Base-by-base conservation (phyloP, 2,797 vertebrate species). In the Aselliscus stoliczkanus region DNA sequence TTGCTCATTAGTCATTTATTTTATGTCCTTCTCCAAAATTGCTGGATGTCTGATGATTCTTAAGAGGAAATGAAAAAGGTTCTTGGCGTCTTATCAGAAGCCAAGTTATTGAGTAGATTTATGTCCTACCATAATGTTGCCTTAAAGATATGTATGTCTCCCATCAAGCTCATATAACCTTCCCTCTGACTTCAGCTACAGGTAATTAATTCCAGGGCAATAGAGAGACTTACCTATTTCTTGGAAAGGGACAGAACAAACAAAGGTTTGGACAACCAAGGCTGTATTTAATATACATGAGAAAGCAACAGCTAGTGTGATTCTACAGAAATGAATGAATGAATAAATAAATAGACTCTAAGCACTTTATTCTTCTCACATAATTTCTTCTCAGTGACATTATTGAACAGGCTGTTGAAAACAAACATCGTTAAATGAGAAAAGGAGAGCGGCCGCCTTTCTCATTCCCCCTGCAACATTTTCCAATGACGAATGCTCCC, bases 401-500 rank as follows among this genome's bases (percentile, higher is more conserved):
- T 98, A 99, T 98, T 98, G 98, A 99, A 97, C 98, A 98, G 98
- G 98, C 98, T 98, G 98, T 98, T 98, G 98, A 99, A 99, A 99
- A 98, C 98, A 99, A 99, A 99, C 98, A 98, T 98, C 97, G 97
- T 98, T 98, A 98, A 99, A 98, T 98, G 98, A 98, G 98, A 98
- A 98, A 98, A 98, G 98, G 98, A 97, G 98, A 98, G 97, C 97
- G 93, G 97, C 97, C 96, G 97, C 97, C 97, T 97, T 97, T 97
- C 98, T 98, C 98, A 98, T 98, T 98, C 99, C 98, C 98, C 9
- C 97, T 98, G 98, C 98, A 98, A 98, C 98, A 98, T 98, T 98
- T 98, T 98, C 98, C 98, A 98, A 97, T 98, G 98, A 99, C 97
- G 97, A 98, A 98, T 98, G 97, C 97, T 98, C 98, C 97, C 98